These are phyloP conservation scores for Penaeus monodon DNA, from an alignment of 2,888 invertebrate genomes.

Conservation along the genomic window DNA sequence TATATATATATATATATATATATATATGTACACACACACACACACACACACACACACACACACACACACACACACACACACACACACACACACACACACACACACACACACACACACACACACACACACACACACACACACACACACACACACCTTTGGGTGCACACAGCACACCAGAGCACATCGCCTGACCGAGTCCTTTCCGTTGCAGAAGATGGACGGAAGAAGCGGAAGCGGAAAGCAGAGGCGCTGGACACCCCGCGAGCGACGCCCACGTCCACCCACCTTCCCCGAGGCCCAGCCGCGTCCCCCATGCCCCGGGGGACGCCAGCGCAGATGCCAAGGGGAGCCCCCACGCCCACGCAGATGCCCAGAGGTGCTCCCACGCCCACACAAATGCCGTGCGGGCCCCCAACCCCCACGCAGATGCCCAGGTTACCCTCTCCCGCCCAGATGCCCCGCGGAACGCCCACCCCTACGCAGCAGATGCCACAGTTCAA, in stretches of 20 bases:
- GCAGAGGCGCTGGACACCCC: conserved; percentile 65
- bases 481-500: conserved; percentile 67
- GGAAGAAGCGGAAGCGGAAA: conserved; percentile 60
- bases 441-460: conserved; percentile 47
- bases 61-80: no score
- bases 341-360: conserved; percentile 34
- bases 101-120: no score
- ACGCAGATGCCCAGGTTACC: conserved; percentile 49
- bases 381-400: conserved; percentile 38
- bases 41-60: no score
- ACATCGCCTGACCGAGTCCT: not conserved
- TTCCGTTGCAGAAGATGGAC: conserved; percentile 54
- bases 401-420: conserved; percentile 39
- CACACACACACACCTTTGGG: no score
- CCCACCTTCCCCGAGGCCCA: conserved; percentile 32
- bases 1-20: no score
- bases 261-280: conserved; percentile 66
- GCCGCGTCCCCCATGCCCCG: conserved; percentile 29
- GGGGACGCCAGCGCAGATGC: conserved; percentile 38
- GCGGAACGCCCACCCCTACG: conserved; percentile 43
- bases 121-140: no score
- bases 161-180: no score
- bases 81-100: no score
- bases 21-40: no score
- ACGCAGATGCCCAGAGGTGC: conserved; percentile 45